A percentile compares a stretch with the other conserved stretches of the same genome.
Evolutionary conservation across 1,140 invertebrate genomes (phyloP).

Genomic region (Aplysia californica): DNA sequence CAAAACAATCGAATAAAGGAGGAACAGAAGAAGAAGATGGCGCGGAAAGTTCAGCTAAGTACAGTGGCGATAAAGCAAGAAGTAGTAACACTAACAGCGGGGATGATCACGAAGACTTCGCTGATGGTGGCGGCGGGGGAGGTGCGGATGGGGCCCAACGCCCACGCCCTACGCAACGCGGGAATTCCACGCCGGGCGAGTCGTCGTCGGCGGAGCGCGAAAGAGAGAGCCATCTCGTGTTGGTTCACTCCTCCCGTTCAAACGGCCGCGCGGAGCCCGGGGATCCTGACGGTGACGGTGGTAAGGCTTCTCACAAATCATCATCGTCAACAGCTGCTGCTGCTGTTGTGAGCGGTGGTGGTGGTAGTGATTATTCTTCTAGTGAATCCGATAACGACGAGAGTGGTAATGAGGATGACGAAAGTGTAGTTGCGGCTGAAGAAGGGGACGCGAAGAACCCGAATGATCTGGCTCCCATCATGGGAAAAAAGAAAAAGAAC

Average conservation of each 20-base stretch:
- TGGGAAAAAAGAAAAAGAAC: not conserved
- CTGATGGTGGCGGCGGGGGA: no score
- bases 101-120: not conserved
- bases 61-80: not conserved
- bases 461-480: not conserved
- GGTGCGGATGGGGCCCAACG: no score
- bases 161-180: no score
- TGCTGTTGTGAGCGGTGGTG: no score
- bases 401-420: not conserved
- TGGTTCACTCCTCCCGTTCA: no score
- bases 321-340: not conserved
- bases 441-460: conserved; percentile 18
- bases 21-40: not conserved
- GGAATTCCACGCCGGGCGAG: no score
- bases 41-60: not conserved
- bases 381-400: conserved; percentile 7
- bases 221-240: no score
- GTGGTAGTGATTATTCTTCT: no score
- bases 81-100: not conserved
- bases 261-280: no score
- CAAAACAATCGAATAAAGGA: not conserved
- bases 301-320: not conserved
- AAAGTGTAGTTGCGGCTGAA: conserved; percentile 3
- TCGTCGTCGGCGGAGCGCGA: no score
- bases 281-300: not conserved